Conservation (phyloP, 2,888 invertebrate species). For the Scaptomyza parva region DNA sequence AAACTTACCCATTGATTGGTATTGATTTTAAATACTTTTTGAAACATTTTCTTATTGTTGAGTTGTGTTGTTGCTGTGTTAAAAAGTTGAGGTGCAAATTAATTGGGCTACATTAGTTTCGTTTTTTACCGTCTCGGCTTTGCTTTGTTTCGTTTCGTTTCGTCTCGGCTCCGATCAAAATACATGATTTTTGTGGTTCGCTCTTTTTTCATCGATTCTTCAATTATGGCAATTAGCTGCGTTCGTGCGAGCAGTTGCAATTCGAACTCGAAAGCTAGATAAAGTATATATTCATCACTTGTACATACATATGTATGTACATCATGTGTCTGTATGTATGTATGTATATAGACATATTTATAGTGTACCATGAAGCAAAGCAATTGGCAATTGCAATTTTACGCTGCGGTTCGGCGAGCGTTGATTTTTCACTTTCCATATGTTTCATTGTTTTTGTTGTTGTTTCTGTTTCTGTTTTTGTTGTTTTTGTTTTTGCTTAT, state of each 20-base stretch:
- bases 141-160: conserved; percentile 39
- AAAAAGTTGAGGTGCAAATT: conserved; percentile 61
- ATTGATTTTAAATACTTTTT: no score
- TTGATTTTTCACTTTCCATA: conserved; percentile 60
- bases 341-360: not conserved
- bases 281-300: no score
- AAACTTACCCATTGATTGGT: no score
- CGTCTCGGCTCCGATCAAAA: conserved; percentile 35
- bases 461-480: conserved; percentile 8
- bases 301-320: no score
- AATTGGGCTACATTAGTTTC: conserved; percentile 65
- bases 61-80: conserved; percentile 1
- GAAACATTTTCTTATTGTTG: conserved; percentile 4
- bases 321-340: no score
- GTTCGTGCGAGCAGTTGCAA: conserved; percentile 50
- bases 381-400: conserved; percentile 32
- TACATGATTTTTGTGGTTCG: conserved; percentile 25
- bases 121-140: conserved; percentile 33
- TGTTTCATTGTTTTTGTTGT: conserved; percentile 6
- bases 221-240: conserved; percentile 77
- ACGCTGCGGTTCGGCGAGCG: conserved; percentile 28
- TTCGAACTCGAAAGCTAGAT: conserved; percentile 6
- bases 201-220: conserved; percentile 55
- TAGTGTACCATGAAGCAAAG: not conserved
- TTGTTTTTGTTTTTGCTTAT: conserved; percentile 6